A percentile compares a stretch with the other conserved stretches of the same genome.
Conservation (phyloP, 1,140 invertebrate species). For the Drosophila neocordata region DNA sequence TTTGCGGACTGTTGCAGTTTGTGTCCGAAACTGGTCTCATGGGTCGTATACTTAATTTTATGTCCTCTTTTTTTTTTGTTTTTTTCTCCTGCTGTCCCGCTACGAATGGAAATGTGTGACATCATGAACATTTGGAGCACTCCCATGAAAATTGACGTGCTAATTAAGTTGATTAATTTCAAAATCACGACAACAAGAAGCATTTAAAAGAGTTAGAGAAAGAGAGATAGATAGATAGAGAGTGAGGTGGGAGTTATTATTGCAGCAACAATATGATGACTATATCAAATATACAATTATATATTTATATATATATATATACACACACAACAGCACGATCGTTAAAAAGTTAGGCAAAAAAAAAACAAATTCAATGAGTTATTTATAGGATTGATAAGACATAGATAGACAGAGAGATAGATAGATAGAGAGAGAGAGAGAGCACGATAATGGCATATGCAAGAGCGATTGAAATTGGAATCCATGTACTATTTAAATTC, state of each 20-base stretch:
- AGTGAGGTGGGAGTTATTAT: background rate
- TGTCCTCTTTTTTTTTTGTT: background rate
- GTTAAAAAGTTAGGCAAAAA: slow-evolving; percentile 54
- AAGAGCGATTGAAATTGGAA: slow-evolving; percentile 67
- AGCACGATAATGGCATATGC: slow-evolving; percentile 69
- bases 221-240: background rate
- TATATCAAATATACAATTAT: slow-evolving; percentile 28
- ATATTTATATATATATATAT: slow-evolving; percentile 1
- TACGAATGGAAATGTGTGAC: slow-evolving; percentile 33
- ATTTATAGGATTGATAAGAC: slow-evolving; percentile 57
- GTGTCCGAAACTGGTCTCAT: slow-evolving; percentile 14
- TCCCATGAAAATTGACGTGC: slow-evolving; percentile 53
- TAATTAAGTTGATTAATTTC: slow-evolving; percentile 41
- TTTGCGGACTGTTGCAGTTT: background rate
- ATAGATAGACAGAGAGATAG: slow-evolving; percentile 18
- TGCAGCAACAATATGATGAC: slow-evolving; percentile 18
- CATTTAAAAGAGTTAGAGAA: slow-evolving; percentile 22
- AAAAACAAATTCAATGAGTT: slow-evolving; percentile 41
- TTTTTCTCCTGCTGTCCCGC: background rate
- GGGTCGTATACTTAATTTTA: slow-evolving; percentile 62
- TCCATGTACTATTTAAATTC: slow-evolving; percentile 34
- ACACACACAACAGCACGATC: slow-evolving; percentile 37
- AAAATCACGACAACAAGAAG: slow-evolving; percentile 42
- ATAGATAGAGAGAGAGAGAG: slow-evolving; percentile 36
- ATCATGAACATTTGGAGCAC: slow-evolving; percentile 34